These are phyloP conservation scores for Erpornis zantholeuca DNA, from an alignment of 2,113 vertebrate genomes.

Conservation along the genomic window DNA sequence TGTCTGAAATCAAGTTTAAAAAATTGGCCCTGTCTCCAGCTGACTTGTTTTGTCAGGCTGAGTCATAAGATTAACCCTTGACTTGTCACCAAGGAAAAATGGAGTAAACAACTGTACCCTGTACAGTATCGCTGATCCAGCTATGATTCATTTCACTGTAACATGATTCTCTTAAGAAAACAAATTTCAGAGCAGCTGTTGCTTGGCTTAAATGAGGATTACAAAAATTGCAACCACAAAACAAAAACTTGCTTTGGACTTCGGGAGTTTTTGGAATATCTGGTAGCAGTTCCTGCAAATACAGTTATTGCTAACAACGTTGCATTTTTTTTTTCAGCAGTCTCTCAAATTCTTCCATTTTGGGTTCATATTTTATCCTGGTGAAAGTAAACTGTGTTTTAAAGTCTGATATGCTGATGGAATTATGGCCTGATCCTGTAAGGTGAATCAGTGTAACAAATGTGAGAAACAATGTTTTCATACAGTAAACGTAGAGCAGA, in stretches of 20 bases:
- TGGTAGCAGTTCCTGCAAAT: not conserved
- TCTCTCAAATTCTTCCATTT: not conserved
- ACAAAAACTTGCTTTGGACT: slow-evolving; percentile 5
- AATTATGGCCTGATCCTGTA: not conserved
- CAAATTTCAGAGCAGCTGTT: slow-evolving; percentile 72
- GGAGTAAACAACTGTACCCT: slow-evolving; percentile 72
- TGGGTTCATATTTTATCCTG: not conserved
- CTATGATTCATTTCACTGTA: slow-evolving; percentile 69
- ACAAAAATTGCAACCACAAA: slow-evolving; percentile 31
- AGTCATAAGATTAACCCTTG: slow-evolving; percentile 80
- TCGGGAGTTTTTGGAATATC: not conserved
- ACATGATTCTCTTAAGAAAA: slow-evolving; percentile 69
- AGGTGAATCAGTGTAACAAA: not conserved
- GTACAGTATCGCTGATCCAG: slow-evolving; percentile 56
- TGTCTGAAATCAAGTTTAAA: slow-evolving; percentile 77
- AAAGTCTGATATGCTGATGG: not conserved
- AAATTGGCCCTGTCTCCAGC: slow-evolving; percentile 75
- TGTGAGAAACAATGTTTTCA: not conserved
- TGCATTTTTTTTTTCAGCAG: not conserved
- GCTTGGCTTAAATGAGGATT: slow-evolving; percentile 62
- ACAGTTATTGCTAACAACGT: not conserved
- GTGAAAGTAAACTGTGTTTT: not conserved
- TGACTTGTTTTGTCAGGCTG: slow-evolving; percentile 76
- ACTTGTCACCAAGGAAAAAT: slow-evolving; percentile 65
- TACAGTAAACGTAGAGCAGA: not conserved